Conservation (phyloP, 1,140 invertebrate genomes). For the Drosophila subpulchrella region DNA sequence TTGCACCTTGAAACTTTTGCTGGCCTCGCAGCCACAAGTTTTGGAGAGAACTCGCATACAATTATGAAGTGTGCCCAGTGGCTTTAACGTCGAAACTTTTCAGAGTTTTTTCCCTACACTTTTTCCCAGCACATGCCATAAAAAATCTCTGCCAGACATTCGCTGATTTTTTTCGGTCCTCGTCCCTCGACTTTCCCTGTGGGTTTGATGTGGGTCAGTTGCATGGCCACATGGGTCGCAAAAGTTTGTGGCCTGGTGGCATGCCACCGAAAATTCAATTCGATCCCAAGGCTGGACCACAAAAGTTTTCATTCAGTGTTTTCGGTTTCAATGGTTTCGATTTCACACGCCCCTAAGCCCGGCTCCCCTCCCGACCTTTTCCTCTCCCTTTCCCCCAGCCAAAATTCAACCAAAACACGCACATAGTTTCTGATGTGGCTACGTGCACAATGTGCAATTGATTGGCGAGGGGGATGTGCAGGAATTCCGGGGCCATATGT, state of each 20-base stretch:
- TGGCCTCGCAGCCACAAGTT: conserved; percentile 40
- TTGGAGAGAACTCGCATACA: conserved; percentile 54
- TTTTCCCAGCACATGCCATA: conserved; percentile 44
- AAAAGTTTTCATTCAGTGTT: conserved; percentile 74
- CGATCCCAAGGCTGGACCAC: conserved; percentile 64
- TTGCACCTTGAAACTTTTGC: conserved; percentile 66
- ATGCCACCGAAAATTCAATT: conserved; percentile 67
- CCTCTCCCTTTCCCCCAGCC: conserved; percentile 1
- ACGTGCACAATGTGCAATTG: conserved; percentile 65
- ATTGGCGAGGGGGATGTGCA: conserved; percentile 26
- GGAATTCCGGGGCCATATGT: conserved; percentile 13
- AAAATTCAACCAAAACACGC: conserved; percentile 51
- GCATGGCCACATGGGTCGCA: conserved; percentile 56
- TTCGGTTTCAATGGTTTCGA: conserved; percentile 78
- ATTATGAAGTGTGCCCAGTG: conserved; percentile 71
- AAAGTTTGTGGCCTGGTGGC: conserved; percentile 45
- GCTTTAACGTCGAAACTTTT: conserved; percentile 27
- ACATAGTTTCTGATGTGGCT: conserved; percentile 34
- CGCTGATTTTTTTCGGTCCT: conserved; percentile 3
- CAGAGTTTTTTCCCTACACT: conserved; percentile 9
- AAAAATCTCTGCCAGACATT: conserved; percentile 61
- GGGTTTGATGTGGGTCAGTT: conserved; percentile 72
- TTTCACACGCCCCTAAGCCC: conserved; percentile 68
- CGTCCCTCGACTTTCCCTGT: neutral
- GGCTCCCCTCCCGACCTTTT: neutral